Evolutionary conservation across 1,140 invertebrate species (phyloP), one percentile per base, ranked within the genome.

Genomic region (Drosophila nasuta): DNA sequence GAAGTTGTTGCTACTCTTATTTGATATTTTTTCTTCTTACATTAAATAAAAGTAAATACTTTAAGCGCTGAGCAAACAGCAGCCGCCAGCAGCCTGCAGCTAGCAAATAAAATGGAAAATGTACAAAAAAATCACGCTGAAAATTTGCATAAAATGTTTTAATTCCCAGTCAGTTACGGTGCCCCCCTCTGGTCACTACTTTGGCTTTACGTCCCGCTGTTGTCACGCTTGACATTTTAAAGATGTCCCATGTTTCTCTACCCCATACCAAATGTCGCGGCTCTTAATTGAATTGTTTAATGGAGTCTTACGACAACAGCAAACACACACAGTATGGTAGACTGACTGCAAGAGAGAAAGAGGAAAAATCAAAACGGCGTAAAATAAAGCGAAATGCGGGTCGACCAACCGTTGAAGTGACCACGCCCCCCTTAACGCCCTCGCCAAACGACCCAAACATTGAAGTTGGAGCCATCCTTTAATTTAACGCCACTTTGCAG

Each of bases 121-220:
- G 46, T 46, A 64, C 49, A 35, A 25, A 48, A 67, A 69, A 81
- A 72, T 51, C 67, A 43, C 35, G 10, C 35, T 43, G 58, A 58
- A 81, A 89, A 89, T 89, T 89, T 90, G 59, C 85, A 89, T 89
- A 89, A 89, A 89, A 89, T 89, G 81, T 83, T 89, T 81, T 81
- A 81, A 89, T 81, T 89, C 66, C 48, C 25, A 73, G 64, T 28
- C 45, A 59, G 57, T 45, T 28, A 7, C 33, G 33, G 5, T 13
- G n/a, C 43, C 45, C 17, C n/a, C 43, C 17, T 8, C 7, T 8
- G 8, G 10, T 3, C 20, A 17, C 58, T 30, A 8, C 62, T n/a
- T 6, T 59, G 8, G n/a, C 45, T 45, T 30, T 33, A 6, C 20
- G 48, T 25, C 35, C 20, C 17, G 17, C 13, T 20, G 1, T 51